These are phyloP conservation scores for Corydoras maculifer DNA, from an alignment of 2,113 vertebrate species.

Conservation along the genomic window DNA sequence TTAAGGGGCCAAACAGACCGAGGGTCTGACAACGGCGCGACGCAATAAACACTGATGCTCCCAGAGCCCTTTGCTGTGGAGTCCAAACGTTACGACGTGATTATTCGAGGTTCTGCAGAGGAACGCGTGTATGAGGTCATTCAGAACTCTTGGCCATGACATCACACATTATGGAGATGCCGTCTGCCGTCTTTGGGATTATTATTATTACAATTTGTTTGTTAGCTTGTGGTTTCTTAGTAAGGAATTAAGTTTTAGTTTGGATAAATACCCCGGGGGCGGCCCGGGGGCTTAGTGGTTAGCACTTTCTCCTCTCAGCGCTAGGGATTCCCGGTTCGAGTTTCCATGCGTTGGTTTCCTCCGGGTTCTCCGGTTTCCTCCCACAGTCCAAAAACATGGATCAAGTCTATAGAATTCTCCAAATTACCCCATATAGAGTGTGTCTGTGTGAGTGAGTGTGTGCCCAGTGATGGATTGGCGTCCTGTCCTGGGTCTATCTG, in stretches of 20 bases:
- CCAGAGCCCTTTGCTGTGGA: not conserved
- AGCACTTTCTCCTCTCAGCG: no score
- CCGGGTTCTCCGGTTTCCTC: no score
- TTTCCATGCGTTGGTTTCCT: no score
- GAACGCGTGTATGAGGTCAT: conserved; percentile 3
- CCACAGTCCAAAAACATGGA: no score
- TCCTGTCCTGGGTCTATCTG: no score
- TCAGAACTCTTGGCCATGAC: not conserved
- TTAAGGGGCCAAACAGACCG: conserved; percentile 10
- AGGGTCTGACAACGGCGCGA: not conserved
- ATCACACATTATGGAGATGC: not conserved
- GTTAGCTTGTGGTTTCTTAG: no score
- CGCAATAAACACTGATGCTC: not conserved
- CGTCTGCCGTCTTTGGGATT: not conserved
- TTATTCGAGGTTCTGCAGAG: not conserved
- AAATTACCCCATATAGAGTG: no score
- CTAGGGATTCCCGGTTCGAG: no score
- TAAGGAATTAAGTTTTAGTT: not conserved
- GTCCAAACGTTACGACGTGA: not conserved
- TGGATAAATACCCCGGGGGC: not conserved
- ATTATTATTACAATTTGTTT: not conserved
- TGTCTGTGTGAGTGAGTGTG: no score
- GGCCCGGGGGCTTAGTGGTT: no score
- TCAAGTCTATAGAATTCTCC: no score
- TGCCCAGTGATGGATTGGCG: no score